Evolutionary conservation across 2,888 invertebrate genomes (phyloP), one percentile per base, ranked within the genome.

Genomic region (Hydrotaea diabolus): DNA sequence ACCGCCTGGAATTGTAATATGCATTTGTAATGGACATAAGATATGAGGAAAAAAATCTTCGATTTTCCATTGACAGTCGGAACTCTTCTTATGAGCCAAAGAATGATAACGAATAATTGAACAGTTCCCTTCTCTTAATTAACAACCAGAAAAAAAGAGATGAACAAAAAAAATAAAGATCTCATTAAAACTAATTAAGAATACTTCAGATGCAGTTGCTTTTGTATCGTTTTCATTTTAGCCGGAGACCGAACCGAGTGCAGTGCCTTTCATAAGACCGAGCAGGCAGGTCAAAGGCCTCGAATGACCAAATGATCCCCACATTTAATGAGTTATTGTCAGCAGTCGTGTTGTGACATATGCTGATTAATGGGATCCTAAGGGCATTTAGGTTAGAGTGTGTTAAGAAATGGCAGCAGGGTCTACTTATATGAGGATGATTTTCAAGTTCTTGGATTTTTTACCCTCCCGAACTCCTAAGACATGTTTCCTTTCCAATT

Each of bases 181-280:
- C 78, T 76, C 69, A 81, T 81, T 81, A 59, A 69, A 81, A 66
- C 78, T 84, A 84, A 81, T 84, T 81, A 81, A 84, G 75, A 81
- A 73, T 84, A 66, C 78, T 84, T 84, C 72, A 83, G 43, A 66
- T 76, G 55, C 66, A 78, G 64, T 49, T 31, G 13, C 9, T 43
- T 66, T 46, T 46, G 46, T 23, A 26, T 69, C 43, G 43, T 46
- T 36, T 39, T 39, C 43, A 15, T 19, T 13, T 19, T 11, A 39
- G 3, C 9, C 19, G n/a, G 31, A 64, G 17, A n/a, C 2, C 31
- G 7, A n/a, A 64, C 2, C 21, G 9, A 2, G 31, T 2, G 46
- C 69, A 69, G 46, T 69, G 69, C 69, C 15, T 21, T 46, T 13
- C 69, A 46, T 9, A 46, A 9, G 69, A 66, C 19, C 13, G 66